These are phyloP conservation scores for Arnoldichthys spilopterus DNA, from an alignment of 2,797 vertebrate species.

Conservation along the genomic window DNA sequence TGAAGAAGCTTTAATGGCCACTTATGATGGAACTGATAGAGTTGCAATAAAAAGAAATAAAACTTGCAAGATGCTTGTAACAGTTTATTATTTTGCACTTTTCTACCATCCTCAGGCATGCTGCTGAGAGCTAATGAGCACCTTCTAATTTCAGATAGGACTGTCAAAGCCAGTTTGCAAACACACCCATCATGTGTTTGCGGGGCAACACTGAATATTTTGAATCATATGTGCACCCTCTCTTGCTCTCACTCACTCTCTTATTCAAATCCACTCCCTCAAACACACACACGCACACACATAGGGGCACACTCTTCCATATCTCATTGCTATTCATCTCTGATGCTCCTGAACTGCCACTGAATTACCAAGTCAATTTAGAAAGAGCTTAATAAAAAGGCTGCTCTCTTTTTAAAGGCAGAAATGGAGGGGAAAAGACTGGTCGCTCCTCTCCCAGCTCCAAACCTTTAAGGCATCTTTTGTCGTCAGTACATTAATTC, in stretches of 20 bases:
- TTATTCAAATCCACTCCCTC: neutral
- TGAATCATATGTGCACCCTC: conserved; percentile 1
- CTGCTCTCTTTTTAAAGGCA: conserved; percentile 30
- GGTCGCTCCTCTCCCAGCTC: neutral
- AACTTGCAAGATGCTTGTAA: neutral
- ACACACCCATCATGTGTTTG: conserved; percentile 14
- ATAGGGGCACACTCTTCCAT: conserved; percentile 38
- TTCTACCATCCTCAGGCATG: neutral
- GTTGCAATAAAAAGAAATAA: neutral
- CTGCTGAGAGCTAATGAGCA: neutral
- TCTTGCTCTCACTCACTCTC: neutral
- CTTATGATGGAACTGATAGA: neutral
- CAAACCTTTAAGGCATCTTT: neutral
- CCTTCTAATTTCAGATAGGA: neutral
- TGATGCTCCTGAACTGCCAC: conserved; percentile 37
- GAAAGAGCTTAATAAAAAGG: conserved; percentile 54
- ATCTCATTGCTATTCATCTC: conserved; percentile 54
- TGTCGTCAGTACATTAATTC: conserved; percentile 29
- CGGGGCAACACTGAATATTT: conserved; percentile 5
- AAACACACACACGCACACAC: conserved; percentile 1
- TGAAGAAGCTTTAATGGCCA: neutral
- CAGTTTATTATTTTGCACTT: neutral
- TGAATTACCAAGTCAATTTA: conserved; percentile 60
- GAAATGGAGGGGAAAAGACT: conserved; percentile 24
- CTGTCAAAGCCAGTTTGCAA: conserved; percentile 11